Evolutionary conservation across 2,888 invertebrate genomes (phyloP).

Genomic region (Rhingia campestris): DNA sequence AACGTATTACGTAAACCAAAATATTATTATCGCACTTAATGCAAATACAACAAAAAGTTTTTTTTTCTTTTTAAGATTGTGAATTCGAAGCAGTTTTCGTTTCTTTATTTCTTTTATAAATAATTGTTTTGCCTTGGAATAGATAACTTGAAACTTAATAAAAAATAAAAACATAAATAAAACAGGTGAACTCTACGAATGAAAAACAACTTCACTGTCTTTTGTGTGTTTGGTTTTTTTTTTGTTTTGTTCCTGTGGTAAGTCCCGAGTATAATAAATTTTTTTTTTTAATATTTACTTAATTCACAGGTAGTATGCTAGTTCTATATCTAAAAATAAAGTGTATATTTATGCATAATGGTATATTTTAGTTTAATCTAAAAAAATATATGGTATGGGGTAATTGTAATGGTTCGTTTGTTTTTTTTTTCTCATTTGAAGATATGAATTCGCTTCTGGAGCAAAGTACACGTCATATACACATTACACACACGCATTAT

Average conservation of each 20-base stretch:
- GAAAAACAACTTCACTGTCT: slow-evolving; percentile 14
- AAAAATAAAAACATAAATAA: slow-evolving; percentile 32
- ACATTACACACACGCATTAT: slow-evolving; percentile 18
- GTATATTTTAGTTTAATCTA: slow-evolving; percentile 21
- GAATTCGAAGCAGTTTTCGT: slow-evolving; percentile 52
- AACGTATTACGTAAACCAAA: too few species aligned
- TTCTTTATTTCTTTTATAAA: slow-evolving; percentile 53
- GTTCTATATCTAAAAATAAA: slow-evolving; percentile 13
- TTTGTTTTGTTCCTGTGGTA: background rate
- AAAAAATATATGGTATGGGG: background rate
- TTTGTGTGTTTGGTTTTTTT: background rate
- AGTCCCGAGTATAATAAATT: background rate
- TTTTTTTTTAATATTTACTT: background rate
- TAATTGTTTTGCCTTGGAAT: slow-evolving; percentile 37
- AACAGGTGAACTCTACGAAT: slow-evolving; percentile 19
- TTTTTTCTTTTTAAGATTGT: slow-evolving; percentile 3
- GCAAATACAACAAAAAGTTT: background rate
- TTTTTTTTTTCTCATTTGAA: background rate
- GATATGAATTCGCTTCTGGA: slow-evolving; percentile 18
- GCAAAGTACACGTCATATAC: slow-evolving; percentile 30
- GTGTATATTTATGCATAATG: slow-evolving; percentile 12
- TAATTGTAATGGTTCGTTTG: slow-evolving; percentile 22
- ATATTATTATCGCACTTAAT: too few species aligned
- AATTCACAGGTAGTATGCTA: slow-evolving; percentile 8
- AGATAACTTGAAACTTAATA: slow-evolving; percentile 25